Evolutionary conservation across 2,797 vertebrate genomes (phyloP), one percentile per base, ranked within the genome.

Genomic region (Chelidonichthys spinosus): DNA sequence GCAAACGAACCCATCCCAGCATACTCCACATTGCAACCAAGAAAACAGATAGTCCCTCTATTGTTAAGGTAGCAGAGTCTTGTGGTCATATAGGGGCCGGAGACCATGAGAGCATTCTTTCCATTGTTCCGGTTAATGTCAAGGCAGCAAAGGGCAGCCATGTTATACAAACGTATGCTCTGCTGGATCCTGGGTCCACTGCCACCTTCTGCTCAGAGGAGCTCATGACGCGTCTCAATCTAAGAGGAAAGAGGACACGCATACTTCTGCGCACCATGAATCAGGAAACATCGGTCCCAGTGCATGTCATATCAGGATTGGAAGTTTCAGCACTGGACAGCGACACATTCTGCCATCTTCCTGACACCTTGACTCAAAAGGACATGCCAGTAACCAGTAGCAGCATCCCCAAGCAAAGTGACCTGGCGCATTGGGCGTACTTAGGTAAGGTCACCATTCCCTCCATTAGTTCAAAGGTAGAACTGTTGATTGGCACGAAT

Each of bases 111-210:
- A n/a, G 1, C 17, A 25, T 35, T 2, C 2, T 70, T 0, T 52
- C 55, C 1, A 70, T 70, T 43, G 37, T 70, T 10, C 58, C 68
- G n/a, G 47, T 70, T n/a, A 9, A 43, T 4, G 58, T 61, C 13
- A 70, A 70, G 6, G 46, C 56, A 52, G 46, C 68, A n/a, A 52
- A 61, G 11, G 56, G 56, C 46, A 61, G 36, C 18, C 18, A 66
- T 1, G 7, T 66, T 13, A 2, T 54, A 3, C 14, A 53, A 11
- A 37, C 40, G 2, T 64, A 52, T 25, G n/a, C 46, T 4, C 46
- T 52, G 6, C 6, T 64, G 11, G 47, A 64, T 52, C 47, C 63
- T 7, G 62, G 46, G 0, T 49, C 33, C 7, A 4, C 63, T 4
- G 46, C 35, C 2, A 64, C 44, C 2, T 63, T 62, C 60, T 49